These are phyloP conservation scores for Poeciliopsis turneri DNA, from an alignment of 2,797 vertebrate species.

Conservation along the genomic window DNA sequence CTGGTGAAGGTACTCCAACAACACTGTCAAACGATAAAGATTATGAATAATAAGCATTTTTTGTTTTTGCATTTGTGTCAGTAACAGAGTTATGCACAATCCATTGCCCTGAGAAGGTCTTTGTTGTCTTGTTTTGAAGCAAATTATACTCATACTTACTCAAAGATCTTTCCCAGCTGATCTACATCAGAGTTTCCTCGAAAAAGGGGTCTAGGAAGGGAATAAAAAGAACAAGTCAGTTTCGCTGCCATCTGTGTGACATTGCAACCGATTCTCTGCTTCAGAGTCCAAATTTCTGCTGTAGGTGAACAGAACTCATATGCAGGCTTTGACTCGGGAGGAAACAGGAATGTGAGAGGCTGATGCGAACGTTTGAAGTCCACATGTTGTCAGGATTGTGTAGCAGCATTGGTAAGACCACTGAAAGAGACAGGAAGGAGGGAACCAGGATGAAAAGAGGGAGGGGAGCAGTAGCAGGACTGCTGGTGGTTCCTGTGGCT, in stretches of 20 bases:
- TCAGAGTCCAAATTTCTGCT: conserved; percentile 10
- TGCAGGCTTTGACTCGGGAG: conserved; percentile 37
- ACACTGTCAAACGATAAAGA: conserved; percentile 76
- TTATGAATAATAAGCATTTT: conserved; percentile 33
- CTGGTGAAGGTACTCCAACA: conserved; percentile 92
- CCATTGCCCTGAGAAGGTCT: neutral
- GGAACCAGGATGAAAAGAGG: conserved; percentile 48
- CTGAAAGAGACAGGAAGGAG: conserved; percentile 38
- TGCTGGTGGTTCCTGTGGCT: conserved; percentile 79
- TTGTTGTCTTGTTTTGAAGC: neutral
- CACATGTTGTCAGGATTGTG: conserved; percentile 56
- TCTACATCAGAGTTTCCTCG: conserved; percentile 98
- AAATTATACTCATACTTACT: conserved; percentile 85
- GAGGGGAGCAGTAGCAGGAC: conserved; percentile 56
- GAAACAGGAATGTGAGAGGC: conserved; percentile 59
- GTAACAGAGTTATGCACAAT: neutral
- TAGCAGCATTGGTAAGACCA: conserved; percentile 45
- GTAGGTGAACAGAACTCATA: conserved; percentile 22
- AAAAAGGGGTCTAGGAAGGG: conserved; percentile 89
- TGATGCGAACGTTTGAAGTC: conserved; percentile 61
- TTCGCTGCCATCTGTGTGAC: neutral
- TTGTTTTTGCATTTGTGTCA: neutral
- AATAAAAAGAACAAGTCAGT: conserved; percentile 32
- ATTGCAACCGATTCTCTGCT: conserved; percentile 1
- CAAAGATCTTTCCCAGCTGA: conserved; percentile 98